phyloP scores from a whole-genome alignment of 2,113 vertebrate genomes.

The Gnathonemus longibarbis region DNA sequence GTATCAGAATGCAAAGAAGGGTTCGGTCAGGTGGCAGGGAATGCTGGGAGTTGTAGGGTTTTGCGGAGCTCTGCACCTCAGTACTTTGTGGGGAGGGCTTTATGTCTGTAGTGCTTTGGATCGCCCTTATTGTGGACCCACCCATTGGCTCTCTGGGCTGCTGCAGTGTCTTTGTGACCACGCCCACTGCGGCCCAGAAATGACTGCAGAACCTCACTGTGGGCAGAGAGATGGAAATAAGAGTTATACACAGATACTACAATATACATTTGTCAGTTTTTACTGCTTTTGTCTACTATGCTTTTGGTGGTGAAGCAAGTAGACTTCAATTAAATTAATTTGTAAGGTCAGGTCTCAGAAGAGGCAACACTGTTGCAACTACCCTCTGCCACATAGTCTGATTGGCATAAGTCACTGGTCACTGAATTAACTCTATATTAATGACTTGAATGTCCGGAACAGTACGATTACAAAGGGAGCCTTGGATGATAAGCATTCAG shows the following conservation, averaged over 20 bases:
- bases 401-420: neutral
- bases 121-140: slow-evolving; percentile 27
- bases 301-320: neutral
- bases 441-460: neutral
- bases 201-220: slow-evolving; percentile 25
- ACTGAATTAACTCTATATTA: neutral
- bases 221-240: neutral
- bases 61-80: slow-evolving; percentile 15
- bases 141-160: slow-evolving; percentile 26
- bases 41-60: neutral
- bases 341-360: neutral
- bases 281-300: neutral
- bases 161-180: slow-evolving; percentile 21
- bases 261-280: neutral
- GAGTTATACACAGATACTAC: neutral
- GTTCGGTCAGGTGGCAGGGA: neutral
- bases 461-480: neutral
- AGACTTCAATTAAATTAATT: neutral
- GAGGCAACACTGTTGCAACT: neutral
- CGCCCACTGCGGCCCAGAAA: neutral
- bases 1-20: neutral
- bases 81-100: slow-evolving; percentile 17
- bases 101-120: slow-evolving; percentile 34
- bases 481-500: neutral
- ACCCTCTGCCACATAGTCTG: neutral